Conservation (phyloP, 2,113 vertebrate genomes). For the Catagonus wagneri region DNA sequence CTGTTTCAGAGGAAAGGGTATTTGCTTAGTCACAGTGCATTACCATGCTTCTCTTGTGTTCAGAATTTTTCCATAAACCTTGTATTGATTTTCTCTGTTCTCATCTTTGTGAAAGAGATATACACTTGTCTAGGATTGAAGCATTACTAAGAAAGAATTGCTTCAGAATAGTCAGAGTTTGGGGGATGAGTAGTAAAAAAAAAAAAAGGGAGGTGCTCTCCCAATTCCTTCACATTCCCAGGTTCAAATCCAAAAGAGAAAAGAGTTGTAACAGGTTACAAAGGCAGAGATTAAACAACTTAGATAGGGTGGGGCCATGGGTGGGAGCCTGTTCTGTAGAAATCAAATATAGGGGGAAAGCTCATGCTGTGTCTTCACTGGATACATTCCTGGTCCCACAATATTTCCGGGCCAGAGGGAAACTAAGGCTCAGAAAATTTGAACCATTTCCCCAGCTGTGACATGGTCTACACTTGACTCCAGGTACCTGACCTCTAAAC, state of each 20-base stretch:
- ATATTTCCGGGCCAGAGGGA: neutral
- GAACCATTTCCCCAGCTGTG: neutral
- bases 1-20: neutral
- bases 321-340: neutral
- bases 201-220: neutral
- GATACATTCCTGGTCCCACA: neutral
- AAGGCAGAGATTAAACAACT: neutral
- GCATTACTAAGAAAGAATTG: neutral
- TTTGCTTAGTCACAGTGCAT: slow-evolving; percentile 38
- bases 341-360: neutral
- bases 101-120: neutral
- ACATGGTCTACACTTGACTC: neutral
- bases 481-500: neutral
- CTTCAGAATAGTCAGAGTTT: neutral
- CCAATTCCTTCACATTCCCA: neutral
- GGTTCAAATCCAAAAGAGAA: neutral
- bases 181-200: neutral
- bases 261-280: neutral
- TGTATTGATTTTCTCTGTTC: slow-evolving; percentile 10
- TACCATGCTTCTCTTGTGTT: neutral
- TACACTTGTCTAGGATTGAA: neutral
- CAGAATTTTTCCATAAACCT: slow-evolving; percentile 48
- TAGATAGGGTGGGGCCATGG: neutral
- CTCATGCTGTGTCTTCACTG: neutral
- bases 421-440: neutral